phyloP scores from a whole-genome alignment of 2,797 vertebrate species.

The Meda fulgida region DNA sequence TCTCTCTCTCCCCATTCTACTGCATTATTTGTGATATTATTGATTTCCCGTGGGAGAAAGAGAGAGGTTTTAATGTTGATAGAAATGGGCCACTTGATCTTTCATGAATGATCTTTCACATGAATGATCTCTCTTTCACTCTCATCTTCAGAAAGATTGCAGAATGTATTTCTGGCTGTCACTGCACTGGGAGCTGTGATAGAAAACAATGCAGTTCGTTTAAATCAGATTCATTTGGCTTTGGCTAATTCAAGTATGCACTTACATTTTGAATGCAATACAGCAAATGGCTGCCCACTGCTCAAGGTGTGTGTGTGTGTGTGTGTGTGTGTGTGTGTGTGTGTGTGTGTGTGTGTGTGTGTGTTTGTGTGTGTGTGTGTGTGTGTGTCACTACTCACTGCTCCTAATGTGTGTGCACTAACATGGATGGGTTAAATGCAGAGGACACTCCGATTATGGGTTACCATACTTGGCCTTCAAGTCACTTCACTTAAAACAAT shows the following conservation, averaged over 20 bases:
- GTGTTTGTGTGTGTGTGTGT: too few species aligned
- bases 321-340: too few species aligned
- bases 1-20: conserved; percentile 46
- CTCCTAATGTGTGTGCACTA: too few species aligned
- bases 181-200: background rate
- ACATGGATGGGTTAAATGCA: too few species aligned
- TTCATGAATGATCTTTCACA: conserved; percentile 19
- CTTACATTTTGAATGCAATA: background rate
- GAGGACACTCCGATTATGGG: too few species aligned
- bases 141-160: conserved; percentile 32
- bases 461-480: background rate
- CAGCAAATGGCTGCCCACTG: too few species aligned
- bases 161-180: conserved; percentile 7
- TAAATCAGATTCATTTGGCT: background rate
- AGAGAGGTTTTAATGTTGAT: conserved; percentile 49
- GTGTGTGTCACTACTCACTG: too few species aligned
- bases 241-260: conserved; percentile 3
- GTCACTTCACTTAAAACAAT: too few species aligned
- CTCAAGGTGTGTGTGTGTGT: too few species aligned
- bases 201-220: background rate
- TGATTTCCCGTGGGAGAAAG: conserved; percentile 58
- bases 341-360: too few species aligned
- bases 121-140: conserved; percentile 23
- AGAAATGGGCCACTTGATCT: conserved; percentile 41
- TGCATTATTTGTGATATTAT: conserved; percentile 66